phyloP scores from a whole-genome alignment of 2,797 vertebrate species.

The Leuciscus waleckii region DNA sequence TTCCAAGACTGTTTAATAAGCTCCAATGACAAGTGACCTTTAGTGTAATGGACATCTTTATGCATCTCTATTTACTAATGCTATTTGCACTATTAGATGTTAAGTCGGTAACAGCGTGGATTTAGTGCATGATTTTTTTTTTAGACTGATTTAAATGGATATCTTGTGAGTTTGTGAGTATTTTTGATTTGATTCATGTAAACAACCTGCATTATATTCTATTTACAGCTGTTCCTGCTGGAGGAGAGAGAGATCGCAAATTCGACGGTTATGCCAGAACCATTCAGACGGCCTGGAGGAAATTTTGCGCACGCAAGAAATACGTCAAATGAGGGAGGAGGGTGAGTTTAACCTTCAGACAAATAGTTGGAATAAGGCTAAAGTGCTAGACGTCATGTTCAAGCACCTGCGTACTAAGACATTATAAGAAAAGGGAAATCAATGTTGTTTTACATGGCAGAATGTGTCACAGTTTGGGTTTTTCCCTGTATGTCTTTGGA shows the following conservation, averaged over 20 bases:
- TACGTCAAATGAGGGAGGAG: conserved; percentile 99
- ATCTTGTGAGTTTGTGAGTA: not conserved
- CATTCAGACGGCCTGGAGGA: conserved; percentile 96
- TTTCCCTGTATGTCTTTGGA: conserved; percentile 21
- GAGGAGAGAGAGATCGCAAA: conserved; percentile 96
- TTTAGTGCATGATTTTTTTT: not conserved
- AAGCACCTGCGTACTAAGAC: not conserved
- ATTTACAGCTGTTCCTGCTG: conserved; percentile 89
- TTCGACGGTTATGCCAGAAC: conserved; percentile 93
- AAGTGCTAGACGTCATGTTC: not conserved
- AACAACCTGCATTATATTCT: conserved; percentile 6
- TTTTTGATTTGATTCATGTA: not conserved
- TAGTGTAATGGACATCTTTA: not conserved
- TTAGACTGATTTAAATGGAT: not conserved
- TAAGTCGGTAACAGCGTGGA: not conserved
- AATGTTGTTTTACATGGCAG: not conserved
- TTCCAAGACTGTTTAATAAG: conserved; percentile 35
- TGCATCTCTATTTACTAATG: not conserved
- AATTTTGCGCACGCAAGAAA: conserved; percentile 90
- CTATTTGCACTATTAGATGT: not conserved
- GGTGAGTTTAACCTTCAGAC: conserved; percentile 75
- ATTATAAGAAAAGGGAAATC: conserved; percentile 31
- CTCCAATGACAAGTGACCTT: conserved; percentile 30
- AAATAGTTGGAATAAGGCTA: not conserved
- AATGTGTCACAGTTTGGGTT: not conserved